Percentiles rank a stretch among this genome's conserved stretches.
phyloP scores from a whole-genome alignment of 2,888 invertebrate species.

The Ethmia dodecea region DNA sequence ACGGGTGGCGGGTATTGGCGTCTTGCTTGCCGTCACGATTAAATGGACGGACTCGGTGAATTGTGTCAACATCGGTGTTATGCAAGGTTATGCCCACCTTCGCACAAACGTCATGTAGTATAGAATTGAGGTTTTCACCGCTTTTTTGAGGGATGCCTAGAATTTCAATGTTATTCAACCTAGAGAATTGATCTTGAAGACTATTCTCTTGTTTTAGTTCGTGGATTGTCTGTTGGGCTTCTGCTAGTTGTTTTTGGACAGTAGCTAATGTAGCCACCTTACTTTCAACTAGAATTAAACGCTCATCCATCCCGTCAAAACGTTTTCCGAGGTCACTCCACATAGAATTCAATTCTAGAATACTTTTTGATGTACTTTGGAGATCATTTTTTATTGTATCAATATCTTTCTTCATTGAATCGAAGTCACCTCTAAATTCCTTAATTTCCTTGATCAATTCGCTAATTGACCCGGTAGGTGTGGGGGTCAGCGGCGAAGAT shows the following conservation, averaged over 20 bases:
- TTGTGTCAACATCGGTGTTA: constrained; percentile 5
- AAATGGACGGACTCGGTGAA: constrained; percentile 14
- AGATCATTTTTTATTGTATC: neutral
- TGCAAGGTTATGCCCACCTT: neutral
- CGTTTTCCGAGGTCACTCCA: neutral
- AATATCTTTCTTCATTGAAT: neutral
- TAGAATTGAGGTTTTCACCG: neutral
- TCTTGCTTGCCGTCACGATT: neutral
- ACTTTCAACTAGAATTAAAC: neutral
- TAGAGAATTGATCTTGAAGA: neutral
- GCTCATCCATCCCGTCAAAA: neutral
- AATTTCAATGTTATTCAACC: neutral
- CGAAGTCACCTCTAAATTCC: neutral
- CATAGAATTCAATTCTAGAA: neutral
- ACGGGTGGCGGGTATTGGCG: neutral
- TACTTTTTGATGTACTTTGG: neutral
- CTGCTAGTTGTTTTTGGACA: neutral
- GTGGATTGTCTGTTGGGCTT: neutral
- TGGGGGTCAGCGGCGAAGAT: too few relatives aligned
- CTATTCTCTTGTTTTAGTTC: neutral
- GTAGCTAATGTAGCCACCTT: neutral
- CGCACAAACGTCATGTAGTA: neutral
- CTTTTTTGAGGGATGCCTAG: neutral
- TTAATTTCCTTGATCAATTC: neutral
- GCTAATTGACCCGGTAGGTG: neutral